Evolutionary conservation across 1,140 invertebrate genomes (phyloP).

Genomic region (Leptopilina boulardi): DNA sequence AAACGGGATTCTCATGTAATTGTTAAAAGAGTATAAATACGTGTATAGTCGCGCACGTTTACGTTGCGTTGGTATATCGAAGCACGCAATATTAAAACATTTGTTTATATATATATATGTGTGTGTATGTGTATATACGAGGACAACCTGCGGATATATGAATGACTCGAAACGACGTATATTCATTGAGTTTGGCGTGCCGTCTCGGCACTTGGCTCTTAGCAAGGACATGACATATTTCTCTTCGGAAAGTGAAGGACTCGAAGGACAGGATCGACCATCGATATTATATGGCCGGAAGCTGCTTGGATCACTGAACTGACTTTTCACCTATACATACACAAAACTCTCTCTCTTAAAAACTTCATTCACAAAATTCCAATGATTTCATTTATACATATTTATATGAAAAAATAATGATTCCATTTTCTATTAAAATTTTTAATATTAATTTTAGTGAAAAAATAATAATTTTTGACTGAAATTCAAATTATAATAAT

Average conservation of each 20-base stretch:
- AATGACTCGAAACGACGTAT: constrained; percentile 73
- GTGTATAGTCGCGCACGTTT: not conserved
- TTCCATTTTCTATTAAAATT: not conserved
- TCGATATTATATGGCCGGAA: constrained; percentile 25
- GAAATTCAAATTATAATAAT: too few species aligned
- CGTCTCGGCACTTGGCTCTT: constrained; percentile 57
- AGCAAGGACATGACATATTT: constrained; percentile 70
- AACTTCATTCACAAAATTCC: constrained; percentile 8
- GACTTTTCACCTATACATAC: not conserved
- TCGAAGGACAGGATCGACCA: constrained; percentile 24
- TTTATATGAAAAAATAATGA: not conserved
- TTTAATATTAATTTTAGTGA: not conserved
- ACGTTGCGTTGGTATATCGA: not conserved
- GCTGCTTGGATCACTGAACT: constrained; percentile 20
- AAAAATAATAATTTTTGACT: too few species aligned
- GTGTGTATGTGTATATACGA: constrained; percentile 53
- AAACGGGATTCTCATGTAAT: constrained; percentile 36
- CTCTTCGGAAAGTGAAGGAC: constrained; percentile 40
- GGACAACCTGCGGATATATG: constrained; percentile 71
- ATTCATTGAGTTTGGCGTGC: constrained; percentile 68
- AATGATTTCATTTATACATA: too few species aligned
- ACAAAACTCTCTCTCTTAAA: constrained; percentile 1
- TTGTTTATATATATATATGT: constrained; percentile 25
- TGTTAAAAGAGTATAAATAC: constrained; percentile 6
- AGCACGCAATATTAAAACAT: constrained; percentile 24